These are phyloP conservation scores for Cettia cetti DNA, from an alignment of 2,113 vertebrate species.

Conservation along the genomic window DNA sequence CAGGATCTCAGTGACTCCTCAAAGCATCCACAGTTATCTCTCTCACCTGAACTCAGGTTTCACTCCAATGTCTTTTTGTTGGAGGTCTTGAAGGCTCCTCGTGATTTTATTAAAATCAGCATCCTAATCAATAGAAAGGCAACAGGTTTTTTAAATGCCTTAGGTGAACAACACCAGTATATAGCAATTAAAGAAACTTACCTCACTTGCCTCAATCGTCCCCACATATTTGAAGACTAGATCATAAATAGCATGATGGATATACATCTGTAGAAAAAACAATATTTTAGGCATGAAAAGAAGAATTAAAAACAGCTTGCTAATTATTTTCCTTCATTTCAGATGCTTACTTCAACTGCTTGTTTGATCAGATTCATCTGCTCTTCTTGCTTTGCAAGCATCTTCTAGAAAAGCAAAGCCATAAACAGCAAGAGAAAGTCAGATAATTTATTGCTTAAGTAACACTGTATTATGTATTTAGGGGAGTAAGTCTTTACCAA, in stretches of 20 bases:
- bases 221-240: constrained; percentile 94
- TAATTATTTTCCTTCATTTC: background rate
- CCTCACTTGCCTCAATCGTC: constrained; percentile 92
- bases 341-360: constrained; percentile 88
- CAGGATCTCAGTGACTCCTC: background rate
- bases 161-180: background rate
- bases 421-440: constrained; percentile 3
- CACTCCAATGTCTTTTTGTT: constrained; percentile 92
- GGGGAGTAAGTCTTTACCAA: constrained; percentile 79
- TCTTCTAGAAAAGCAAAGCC: constrained; percentile 75
- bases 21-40: background rate
- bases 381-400: constrained; percentile 89
- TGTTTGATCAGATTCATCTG: constrained; percentile 96
- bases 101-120: constrained; percentile 96
- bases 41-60: constrained; percentile 93
- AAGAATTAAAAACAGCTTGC: background rate
- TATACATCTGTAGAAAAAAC: constrained; percentile 82
- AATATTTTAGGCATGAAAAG: background rate
- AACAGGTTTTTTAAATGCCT: background rate
- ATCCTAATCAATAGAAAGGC: constrained; percentile 77
- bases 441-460: background rate
- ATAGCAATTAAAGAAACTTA: constrained; percentile 35
- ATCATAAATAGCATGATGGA: constrained; percentile 92
- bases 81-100: constrained; percentile 92
- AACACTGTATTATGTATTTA: background rate